These are phyloP conservation scores for Calephelis perditalis DNA, from an alignment of 2,888 invertebrate species.

Conservation along the genomic window DNA sequence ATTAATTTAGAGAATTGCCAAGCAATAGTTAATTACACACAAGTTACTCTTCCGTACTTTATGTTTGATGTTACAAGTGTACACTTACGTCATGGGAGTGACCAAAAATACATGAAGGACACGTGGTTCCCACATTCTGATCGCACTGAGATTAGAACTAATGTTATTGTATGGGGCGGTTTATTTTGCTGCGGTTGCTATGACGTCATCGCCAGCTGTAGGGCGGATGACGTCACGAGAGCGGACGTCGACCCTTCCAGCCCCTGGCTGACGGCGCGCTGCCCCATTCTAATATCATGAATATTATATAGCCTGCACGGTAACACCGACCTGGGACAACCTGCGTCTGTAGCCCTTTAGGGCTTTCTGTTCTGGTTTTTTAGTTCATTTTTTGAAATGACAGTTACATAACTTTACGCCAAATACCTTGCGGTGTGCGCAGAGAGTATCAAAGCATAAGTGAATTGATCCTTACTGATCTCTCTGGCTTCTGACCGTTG, in stretches of 20 bases:
- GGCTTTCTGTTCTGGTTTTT: background rate
- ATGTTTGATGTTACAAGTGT: conserved; percentile 40
- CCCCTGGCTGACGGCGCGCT: conserved; percentile 49
- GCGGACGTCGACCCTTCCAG: conserved; percentile 60
- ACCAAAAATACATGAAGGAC: conserved; percentile 51
- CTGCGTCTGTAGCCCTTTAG: conserved; percentile 40
- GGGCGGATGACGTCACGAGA: conserved; percentile 71
- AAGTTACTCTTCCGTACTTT: too few relatives aligned
- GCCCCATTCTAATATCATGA: conserved; percentile 59
- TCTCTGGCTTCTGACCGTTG: too few relatives aligned
- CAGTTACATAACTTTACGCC: too few relatives aligned
- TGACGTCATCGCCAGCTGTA: conserved; percentile 75
- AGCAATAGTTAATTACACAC: too few relatives aligned
- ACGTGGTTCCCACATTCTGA: conserved; percentile 56
- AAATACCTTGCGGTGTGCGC: too few relatives aligned
- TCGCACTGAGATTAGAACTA: conserved; percentile 53
- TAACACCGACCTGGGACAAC: conserved; percentile 65
- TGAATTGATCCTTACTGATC: too few relatives aligned
- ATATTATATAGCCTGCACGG: conserved; percentile 50
- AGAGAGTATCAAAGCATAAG: too few relatives aligned
- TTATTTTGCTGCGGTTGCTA: conserved; percentile 51
- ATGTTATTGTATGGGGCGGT: conserved; percentile 47
- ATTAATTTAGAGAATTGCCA: too few relatives aligned
- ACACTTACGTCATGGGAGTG: conserved; percentile 49
- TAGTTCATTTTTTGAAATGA: too few relatives aligned